These are phyloP conservation scores for Dasyornis broadbenti DNA, from an alignment of 2,113 vertebrate genomes.

Conservation along the genomic window DNA sequence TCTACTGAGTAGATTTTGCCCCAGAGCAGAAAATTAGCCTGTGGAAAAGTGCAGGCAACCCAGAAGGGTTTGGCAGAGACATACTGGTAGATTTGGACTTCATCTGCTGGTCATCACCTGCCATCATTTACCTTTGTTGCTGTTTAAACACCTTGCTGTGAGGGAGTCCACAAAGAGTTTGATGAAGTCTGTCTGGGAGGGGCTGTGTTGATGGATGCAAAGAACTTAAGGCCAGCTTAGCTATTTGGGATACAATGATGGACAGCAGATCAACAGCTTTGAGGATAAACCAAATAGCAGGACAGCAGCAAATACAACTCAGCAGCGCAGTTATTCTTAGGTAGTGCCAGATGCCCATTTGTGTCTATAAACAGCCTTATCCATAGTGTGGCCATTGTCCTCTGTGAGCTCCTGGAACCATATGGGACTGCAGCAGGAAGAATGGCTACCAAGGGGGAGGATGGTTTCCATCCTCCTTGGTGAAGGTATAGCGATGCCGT, in stretches of 20 bases:
- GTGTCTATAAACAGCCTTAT: not conserved
- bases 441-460: not conserved
- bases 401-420: not conserved
- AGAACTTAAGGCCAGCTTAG: not conserved
- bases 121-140: not conserved
- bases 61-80: not conserved
- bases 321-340: not conserved
- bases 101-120: not conserved
- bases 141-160: not conserved
- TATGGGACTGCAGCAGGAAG: not conserved
- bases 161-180: not conserved
- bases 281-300: not conserved
- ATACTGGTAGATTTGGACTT: not conserved
- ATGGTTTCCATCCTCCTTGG: not conserved
- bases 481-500: not conserved
- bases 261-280: not conserved
- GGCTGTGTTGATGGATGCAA: not conserved
- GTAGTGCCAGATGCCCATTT: not conserved
- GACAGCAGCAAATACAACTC: not conserved
- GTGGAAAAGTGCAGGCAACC: not conserved
- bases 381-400: not conserved
- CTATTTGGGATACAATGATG: not conserved
- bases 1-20: not conserved
- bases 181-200: not conserved
- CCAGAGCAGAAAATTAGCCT: not conserved